Conservation (phyloP, 1,140 invertebrate species). For the Manduca sexta region DNA sequence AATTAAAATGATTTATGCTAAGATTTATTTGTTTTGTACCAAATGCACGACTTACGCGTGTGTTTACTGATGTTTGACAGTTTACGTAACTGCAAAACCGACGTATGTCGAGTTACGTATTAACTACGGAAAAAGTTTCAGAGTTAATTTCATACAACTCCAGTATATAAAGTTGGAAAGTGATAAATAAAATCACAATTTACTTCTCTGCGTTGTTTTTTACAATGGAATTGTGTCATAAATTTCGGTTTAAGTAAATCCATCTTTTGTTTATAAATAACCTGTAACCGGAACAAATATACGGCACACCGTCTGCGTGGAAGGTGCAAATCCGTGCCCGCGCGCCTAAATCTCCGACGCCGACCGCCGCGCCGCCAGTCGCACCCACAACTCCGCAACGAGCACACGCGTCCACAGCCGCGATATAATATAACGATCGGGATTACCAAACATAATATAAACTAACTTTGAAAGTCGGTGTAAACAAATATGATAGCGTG, state of each 20-base stretch:
- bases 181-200: slow-evolving; percentile 2
- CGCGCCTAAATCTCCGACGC: slow-evolving; percentile 25
- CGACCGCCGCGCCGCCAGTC: slow-evolving; percentile 36
- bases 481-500: slow-evolving; percentile 59
- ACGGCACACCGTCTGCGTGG: slow-evolving; percentile 60
- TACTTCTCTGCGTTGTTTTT: slow-evolving; percentile 24
- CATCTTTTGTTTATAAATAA: slow-evolving; percentile 67
- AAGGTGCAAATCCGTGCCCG: slow-evolving; percentile 55
- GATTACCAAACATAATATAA: slow-evolving; percentile 28
- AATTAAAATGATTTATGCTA: no score
- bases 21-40: no score
- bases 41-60: no score
- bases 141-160: not conserved
- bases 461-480: slow-evolving; percentile 23
- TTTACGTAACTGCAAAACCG: not conserved
- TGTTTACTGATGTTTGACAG: not conserved
- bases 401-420: slow-evolving; percentile 40
- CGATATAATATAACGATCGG: slow-evolving; percentile 25
- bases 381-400: slow-evolving; percentile 28
- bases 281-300: slow-evolving; percentile 59
- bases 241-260: slow-evolving; percentile 52
- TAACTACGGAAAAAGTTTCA: not conserved
- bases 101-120: not conserved
- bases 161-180: not conserved
- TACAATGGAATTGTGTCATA: slow-evolving; percentile 57